Conservation (phyloP, 2,888 invertebrate genomes). For the Lysandra bellargus region DNA sequence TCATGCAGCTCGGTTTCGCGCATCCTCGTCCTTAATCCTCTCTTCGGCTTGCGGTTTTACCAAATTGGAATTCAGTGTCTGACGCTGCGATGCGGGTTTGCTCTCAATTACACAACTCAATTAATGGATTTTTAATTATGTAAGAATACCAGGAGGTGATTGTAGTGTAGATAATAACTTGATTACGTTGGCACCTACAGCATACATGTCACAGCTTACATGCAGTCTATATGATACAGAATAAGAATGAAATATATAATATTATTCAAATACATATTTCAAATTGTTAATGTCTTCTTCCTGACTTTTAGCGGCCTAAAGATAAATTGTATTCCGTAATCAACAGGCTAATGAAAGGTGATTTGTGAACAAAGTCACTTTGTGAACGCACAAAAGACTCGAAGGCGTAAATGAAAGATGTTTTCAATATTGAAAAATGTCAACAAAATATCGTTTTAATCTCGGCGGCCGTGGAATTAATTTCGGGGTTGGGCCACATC, state of each 20-base stretch:
- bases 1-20: slow-evolving; percentile 29
- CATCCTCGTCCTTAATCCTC: slow-evolving; percentile 51
- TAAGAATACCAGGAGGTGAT: neutral
- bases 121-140: slow-evolving; percentile 4
- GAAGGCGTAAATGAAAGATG: slow-evolving; percentile 19
- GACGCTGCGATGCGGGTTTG: slow-evolving; percentile 37
- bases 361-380: neutral
- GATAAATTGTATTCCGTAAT: neutral
- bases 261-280: neutral
- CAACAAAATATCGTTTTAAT: slow-evolving; percentile 37
- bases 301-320: neutral
- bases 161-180: neutral
- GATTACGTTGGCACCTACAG: neutral
- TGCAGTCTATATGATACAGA: neutral
- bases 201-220: neutral
- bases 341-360: neutral
- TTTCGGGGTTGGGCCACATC: slow-evolving; percentile 41
- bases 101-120: slow-evolving; percentile 17
- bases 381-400: neutral
- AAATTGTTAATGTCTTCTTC: neutral
- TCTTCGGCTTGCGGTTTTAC: slow-evolving; percentile 58
- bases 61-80: slow-evolving; percentile 72
- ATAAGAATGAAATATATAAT: neutral
- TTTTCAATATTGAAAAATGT: slow-evolving; percentile 29
- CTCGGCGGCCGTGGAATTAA: slow-evolving; percentile 36